Conservation (phyloP, 2,888 invertebrate genomes). For the Artemia sinica region DNA sequence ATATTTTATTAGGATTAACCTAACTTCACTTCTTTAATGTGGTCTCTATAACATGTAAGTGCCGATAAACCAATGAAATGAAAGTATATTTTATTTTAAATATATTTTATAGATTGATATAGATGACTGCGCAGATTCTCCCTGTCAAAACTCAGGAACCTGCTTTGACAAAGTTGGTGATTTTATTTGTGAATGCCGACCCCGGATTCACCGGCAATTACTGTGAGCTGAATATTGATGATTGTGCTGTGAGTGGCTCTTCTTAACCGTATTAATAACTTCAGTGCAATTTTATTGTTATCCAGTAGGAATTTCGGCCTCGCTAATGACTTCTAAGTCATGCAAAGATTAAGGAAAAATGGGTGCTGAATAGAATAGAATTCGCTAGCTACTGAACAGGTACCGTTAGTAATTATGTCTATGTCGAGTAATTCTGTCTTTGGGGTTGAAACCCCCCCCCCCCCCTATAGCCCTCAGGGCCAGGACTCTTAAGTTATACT, state of each 20-base stretch:
- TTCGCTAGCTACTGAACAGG: too few species aligned
- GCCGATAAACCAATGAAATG: neutral
- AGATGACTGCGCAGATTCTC: constrained; percentile 41
- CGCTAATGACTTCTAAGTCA: too few species aligned
- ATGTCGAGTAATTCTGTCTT: too few species aligned
- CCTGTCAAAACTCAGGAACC: constrained; percentile 37
- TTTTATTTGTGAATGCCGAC: constrained; percentile 28
- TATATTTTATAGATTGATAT: constrained; percentile 27
- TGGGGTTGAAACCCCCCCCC: too few species aligned
- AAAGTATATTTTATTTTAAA: neutral
- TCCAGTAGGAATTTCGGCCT: too few species aligned
- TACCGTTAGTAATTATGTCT: too few species aligned
- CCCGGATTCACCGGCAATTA: constrained; percentile 28
- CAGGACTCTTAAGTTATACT: too few species aligned
- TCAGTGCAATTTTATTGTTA: too few species aligned
- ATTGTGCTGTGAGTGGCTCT: constrained; percentile 28
- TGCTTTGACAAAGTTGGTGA: constrained; percentile 30
- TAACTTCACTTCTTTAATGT: too few species aligned
- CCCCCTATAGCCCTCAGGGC: too few species aligned
- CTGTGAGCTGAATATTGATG: constrained; percentile 27
- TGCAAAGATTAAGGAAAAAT: too few species aligned
- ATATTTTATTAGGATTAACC: neutral
- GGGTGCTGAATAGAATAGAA: too few species aligned
- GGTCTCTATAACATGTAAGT: neutral
- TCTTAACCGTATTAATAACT: neutral